Conservation (phyloP, 2,888 invertebrate species). For the Diplolepis rosae region DNA sequence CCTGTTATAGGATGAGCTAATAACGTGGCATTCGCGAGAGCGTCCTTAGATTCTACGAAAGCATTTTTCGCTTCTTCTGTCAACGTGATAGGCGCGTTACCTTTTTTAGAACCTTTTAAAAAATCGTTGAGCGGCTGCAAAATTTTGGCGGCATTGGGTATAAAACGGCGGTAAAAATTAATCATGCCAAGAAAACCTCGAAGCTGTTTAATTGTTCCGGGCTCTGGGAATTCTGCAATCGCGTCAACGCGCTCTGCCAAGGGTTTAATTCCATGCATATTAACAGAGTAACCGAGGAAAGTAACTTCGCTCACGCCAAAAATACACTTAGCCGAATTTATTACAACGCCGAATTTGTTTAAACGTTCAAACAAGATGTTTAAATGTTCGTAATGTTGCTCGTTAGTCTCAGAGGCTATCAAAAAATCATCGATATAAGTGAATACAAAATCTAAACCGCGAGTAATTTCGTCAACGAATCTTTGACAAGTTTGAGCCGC, state of each 20-base stretch:
- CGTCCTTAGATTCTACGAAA: neutral
- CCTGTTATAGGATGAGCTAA: constrained; percentile 36
- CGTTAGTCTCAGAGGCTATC: too few relatives aligned
- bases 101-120: constrained; percentile 47
- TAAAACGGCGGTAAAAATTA: constrained; percentile 65
- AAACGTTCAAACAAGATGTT: constrained; percentile 38
- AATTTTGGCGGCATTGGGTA: constrained; percentile 59
- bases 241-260: constrained; percentile 59
- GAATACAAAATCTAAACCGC: constrained; percentile 1
- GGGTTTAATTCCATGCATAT: constrained; percentile 56
- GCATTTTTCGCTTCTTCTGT: neutral
- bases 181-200: constrained; percentile 63
- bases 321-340: constrained; percentile 57
- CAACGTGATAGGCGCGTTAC: constrained; percentile 35
- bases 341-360: too few relatives aligned
- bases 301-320: constrained; percentile 51
- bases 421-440: too few relatives aligned
- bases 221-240: constrained; percentile 53
- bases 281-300: constrained; percentile 57
- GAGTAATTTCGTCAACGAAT: constrained; percentile 25
- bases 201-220: constrained; percentile 55
- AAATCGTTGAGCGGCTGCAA: constrained; percentile 30
- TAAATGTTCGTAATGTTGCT: constrained; percentile 41
- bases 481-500: too few relatives aligned
- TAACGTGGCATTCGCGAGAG: constrained; percentile 42